These are phyloP conservation scores for Tenthredo mesomela DNA, from an alignment of 2,888 invertebrate species.

Conservation along the genomic window DNA sequence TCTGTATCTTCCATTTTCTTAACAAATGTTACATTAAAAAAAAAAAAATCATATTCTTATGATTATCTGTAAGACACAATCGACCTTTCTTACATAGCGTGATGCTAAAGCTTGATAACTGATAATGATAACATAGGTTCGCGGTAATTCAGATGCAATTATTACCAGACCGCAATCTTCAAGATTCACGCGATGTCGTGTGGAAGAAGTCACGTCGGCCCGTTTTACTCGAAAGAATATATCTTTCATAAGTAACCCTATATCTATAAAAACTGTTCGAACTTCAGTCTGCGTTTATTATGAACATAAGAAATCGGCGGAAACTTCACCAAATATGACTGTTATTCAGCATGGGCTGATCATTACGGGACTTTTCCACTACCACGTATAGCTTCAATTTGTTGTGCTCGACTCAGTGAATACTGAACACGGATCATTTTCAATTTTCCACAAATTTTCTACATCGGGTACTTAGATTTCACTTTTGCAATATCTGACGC, in stretches of 20 bases:
- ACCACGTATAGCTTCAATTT: background rate
- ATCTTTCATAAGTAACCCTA: background rate
- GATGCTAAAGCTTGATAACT: background rate
- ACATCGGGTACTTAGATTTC: background rate
- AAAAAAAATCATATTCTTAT: background rate
- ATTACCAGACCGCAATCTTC: background rate
- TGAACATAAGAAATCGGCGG: background rate
- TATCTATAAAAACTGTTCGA: background rate
- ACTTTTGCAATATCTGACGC: background rate
- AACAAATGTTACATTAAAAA: background rate
- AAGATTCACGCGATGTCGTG: constrained; percentile 39
- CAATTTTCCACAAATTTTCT: background rate
- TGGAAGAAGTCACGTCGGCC: background rate
- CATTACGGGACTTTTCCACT: background rate
- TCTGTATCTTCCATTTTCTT: background rate
- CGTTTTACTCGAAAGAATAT: background rate
- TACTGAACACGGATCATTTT: background rate
- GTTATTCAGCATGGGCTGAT: background rate
- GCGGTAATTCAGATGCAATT: constrained; percentile 22
- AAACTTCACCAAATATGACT: background rate
- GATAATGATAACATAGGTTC: constrained; percentile 23
- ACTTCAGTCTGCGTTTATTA: background rate
- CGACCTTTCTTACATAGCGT: background rate
- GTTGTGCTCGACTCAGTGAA: background rate
- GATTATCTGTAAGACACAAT: background rate